A percentile compares a stretch with the other conserved stretches of the same genome.
phyloP scores from a whole-genome alignment of 2,888 invertebrate species.

The Drosophila austrosaltans region DNA sequence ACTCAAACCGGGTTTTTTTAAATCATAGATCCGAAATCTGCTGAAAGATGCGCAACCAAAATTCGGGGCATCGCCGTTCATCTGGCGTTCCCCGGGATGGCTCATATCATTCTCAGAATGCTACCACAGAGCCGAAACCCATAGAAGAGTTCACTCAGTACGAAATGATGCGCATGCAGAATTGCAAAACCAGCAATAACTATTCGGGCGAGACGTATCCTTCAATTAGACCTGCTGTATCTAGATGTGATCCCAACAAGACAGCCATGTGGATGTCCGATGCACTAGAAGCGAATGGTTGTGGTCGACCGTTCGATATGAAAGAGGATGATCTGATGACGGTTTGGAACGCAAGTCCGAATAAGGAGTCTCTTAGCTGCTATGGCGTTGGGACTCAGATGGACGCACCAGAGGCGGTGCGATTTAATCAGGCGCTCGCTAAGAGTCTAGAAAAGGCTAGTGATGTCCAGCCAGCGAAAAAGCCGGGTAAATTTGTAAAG shows the following conservation, averaged over 20 bases:
- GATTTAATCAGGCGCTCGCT: conserved; percentile 41
- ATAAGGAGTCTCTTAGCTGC: conserved; percentile 49
- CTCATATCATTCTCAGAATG: neutral
- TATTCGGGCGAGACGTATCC: conserved; percentile 46
- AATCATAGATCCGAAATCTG: neutral
- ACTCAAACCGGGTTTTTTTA: conserved; percentile 27
- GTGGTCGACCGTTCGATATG: conserved; percentile 23
- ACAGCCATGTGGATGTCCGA: conserved; percentile 47
- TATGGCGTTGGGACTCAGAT: conserved; percentile 44
- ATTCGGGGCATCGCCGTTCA: neutral
- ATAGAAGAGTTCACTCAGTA: conserved; percentile 24
- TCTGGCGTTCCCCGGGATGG: neutral
- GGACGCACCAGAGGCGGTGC: conserved; percentile 25
- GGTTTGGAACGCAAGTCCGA: conserved; percentile 50
- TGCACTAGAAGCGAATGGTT: conserved; percentile 45
- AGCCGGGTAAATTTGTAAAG: neutral
- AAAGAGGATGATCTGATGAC: conserved; percentile 38
- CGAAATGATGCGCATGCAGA: conserved; percentile 53
- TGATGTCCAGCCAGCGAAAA: conserved; percentile 1
- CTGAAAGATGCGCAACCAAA: conserved; percentile 7
- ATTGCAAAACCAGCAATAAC: conserved; percentile 50
- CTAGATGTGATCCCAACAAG: conserved; percentile 34
- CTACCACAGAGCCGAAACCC: neutral
- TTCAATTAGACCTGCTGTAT: conserved; percentile 54
- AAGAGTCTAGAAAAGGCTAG: conserved; percentile 42